phyloP scores from a whole-genome alignment of 2,113 vertebrate species.

The Todiramphus saurophagus region DNA sequence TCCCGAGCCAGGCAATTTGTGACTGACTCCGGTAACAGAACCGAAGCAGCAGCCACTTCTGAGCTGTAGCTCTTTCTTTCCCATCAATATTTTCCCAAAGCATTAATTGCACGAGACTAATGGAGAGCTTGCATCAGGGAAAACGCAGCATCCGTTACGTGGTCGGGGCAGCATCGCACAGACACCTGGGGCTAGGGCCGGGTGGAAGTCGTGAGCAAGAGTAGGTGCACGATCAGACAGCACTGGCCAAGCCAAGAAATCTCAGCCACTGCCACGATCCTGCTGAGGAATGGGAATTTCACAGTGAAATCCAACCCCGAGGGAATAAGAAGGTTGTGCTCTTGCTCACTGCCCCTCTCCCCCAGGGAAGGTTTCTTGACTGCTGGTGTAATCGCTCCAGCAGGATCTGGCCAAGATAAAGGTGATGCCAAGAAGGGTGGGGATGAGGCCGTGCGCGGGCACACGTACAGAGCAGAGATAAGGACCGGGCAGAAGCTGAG shows the following conservation, averaged over 20 bases:
- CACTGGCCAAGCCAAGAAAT: neutral
- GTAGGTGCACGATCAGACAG: neutral
- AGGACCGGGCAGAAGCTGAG: neutral
- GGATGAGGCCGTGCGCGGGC: rapidly evolving
- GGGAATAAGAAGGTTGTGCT: neutral
- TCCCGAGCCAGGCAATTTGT: neutral
- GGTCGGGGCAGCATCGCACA: neutral
- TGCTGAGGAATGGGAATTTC: neutral
- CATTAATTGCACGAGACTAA: neutral
- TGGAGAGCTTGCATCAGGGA: neutral
- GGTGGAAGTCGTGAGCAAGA: neutral
- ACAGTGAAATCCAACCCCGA: neutral
- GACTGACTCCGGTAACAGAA: neutral
- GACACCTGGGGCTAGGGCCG: neutral
- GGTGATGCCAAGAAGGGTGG: neutral
- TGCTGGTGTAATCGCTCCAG: neutral
- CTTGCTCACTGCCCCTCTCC: rapidly evolving
- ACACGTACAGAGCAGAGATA: rapidly evolving
- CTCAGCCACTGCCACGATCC: neutral
- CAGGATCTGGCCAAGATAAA: neutral
- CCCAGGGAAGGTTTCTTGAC: neutral
- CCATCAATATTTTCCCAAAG: neutral
- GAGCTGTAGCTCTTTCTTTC: neutral
- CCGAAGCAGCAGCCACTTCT: neutral
- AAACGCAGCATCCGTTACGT: neutral